Evolutionary conservation across 2,888 invertebrate genomes (phyloP).

Genomic region (Lasioglossum figueresi): DNA sequence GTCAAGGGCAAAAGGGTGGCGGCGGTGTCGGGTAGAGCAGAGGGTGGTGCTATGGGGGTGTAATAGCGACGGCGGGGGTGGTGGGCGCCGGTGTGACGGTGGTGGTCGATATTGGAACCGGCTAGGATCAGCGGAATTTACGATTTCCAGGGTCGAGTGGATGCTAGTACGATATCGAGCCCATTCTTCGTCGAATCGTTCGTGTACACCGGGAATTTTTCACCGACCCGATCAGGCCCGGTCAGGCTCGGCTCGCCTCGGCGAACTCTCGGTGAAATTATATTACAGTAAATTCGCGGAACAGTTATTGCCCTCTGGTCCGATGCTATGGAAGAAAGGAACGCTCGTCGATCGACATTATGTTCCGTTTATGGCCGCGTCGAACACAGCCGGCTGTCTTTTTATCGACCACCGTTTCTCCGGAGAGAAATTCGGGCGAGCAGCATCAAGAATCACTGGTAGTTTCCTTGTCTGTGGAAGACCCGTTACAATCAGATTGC

Average conservation of each 20-base stretch:
- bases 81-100: constrained; percentile 29
- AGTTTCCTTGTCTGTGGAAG: no score
- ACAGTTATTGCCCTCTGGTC: not conserved
- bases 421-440: not conserved
- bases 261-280: constrained; percentile 6
- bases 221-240: not conserved
- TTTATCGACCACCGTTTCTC: not conserved
- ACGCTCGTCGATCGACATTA: not conserved
- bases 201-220: constrained; percentile 32
- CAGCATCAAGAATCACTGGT: not conserved
- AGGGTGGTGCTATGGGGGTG: constrained; percentile 43
- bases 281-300: constrained; percentile 15
- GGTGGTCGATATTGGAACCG: constrained; percentile 72
- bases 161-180: constrained; percentile 4
- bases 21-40: constrained; percentile 21
- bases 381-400: not conserved
- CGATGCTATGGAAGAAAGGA: not conserved
- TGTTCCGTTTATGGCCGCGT: not conserved
- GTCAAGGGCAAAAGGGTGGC: constrained; percentile 74
- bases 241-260: not conserved
- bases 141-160: constrained; percentile 53
- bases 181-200: constrained; percentile 21
- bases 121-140: constrained; percentile 67
- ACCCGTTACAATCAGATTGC: no score
- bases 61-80: constrained; percentile 22